A percentile compares a stretch with the other conserved stretches of the same genome.
These are phyloP conservation scores for Meandrina meandrites DNA, from an alignment of 92 coral and sea anemone genomes.

Conservation along the genomic window DNA sequence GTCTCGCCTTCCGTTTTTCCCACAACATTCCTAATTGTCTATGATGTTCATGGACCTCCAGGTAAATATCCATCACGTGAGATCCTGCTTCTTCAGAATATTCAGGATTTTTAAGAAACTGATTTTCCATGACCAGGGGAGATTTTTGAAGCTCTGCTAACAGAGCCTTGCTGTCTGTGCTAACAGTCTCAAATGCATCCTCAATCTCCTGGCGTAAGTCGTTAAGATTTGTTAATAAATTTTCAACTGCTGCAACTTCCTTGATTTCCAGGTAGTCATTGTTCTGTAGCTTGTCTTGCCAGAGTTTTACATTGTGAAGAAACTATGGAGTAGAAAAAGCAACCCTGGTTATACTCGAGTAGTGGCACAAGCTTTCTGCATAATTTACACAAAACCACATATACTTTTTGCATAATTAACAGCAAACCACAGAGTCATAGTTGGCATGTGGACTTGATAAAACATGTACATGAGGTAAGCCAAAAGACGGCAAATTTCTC, in stretches of 20 bases:
- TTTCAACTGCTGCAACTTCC: constrained; percentile 79
- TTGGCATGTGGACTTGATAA: neutral
- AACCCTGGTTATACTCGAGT: neutral
- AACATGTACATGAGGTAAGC: neutral
- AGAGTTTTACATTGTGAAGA: constrained; percentile 80
- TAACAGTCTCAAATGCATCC: constrained; percentile 86
- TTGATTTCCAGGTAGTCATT: constrained; percentile 54
- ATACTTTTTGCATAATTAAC: neutral
- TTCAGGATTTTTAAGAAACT: constrained; percentile 88
- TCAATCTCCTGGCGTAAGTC: constrained; percentile 88
- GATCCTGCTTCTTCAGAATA: constrained; percentile 97
- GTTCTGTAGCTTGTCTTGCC: constrained; percentile 86
- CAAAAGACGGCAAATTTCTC: neutral
- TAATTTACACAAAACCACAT: neutral
- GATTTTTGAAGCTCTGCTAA: constrained; percentile 93
- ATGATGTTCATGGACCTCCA: constrained; percentile 97
- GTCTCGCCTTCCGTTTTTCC: constrained; percentile 79
- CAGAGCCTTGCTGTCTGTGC: constrained; percentile 94
- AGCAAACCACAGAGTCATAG: neutral
- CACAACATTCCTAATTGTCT: constrained; percentile 93
- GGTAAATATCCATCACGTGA: constrained; percentile 96
- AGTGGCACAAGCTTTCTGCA: neutral
- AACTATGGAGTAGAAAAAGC: constrained; percentile 55
- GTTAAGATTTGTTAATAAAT: constrained; percentile 66
- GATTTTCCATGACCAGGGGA: constrained; percentile 78